Evolutionary conservation across 1,140 invertebrate species (phyloP).

Genomic region (Leptopilina clavipes): DNA sequence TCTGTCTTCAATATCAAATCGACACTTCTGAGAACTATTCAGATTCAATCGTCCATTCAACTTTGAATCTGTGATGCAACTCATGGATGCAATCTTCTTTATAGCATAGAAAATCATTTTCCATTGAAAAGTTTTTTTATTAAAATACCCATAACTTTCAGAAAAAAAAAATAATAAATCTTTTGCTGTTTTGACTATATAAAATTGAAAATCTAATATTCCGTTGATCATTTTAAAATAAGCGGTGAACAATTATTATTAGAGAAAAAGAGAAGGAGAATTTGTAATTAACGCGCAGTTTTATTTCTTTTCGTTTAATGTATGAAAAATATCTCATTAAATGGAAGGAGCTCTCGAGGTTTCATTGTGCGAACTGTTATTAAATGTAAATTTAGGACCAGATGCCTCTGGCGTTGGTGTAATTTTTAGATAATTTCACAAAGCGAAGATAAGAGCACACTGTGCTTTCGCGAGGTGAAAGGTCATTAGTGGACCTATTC

Average conservation of each 20-base stretch:
- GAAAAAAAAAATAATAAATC: no score
- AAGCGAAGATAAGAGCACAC: conserved; percentile 7
- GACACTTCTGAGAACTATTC: conserved; percentile 10
- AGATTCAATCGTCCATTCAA: conserved; percentile 19
- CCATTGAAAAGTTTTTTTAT: no score
- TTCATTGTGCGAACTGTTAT: background rate
- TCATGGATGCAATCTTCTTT: background rate
- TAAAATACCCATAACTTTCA: no score
- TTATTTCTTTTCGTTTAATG: conserved; percentile 1
- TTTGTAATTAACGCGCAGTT: background rate
- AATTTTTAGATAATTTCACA: conserved; percentile 20
- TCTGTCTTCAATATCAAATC: conserved; percentile 11
- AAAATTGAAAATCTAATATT: no score
- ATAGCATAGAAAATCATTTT: background rate
- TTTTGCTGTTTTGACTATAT: no score
- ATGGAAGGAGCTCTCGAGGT: background rate
- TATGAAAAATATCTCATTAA: conserved; percentile 20
- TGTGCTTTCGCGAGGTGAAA: conserved; percentile 10
- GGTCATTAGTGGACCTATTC: conserved; percentile 19
- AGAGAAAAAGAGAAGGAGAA: background rate
- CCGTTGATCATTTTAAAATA: no score
- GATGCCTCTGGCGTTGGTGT: conserved; percentile 6
- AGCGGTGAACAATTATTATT: background rate
- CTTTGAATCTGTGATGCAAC: background rate
- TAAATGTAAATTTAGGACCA: conserved; percentile 16